These are phyloP conservation scores for Pseudorectes ferrugineus DNA, from an alignment of 2,113 vertebrate species.

Conservation along the genomic window DNA sequence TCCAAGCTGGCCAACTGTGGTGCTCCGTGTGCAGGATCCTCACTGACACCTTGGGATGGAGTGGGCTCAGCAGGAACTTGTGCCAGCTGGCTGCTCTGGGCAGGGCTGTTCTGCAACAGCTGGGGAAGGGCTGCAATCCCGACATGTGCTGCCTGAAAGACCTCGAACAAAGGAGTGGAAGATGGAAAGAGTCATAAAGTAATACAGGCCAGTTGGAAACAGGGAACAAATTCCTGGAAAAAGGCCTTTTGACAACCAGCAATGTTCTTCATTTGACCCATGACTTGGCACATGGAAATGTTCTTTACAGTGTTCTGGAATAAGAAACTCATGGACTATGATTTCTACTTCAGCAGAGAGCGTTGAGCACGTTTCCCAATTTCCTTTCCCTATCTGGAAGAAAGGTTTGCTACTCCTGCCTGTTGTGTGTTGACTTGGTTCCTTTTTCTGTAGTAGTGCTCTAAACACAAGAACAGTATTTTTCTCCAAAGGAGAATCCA, in stretches of 20 bases:
- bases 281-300: conserved; percentile 21
- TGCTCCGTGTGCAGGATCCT: not conserved
- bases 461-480: not conserved
- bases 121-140: not conserved
- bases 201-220: not conserved
- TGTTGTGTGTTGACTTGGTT: not conserved
- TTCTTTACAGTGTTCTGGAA: conserved; percentile 23
- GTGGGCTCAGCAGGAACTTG: not conserved
- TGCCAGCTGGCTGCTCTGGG: not conserved
- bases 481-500: not conserved
- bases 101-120: not conserved
- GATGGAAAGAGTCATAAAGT: conserved; percentile 3
- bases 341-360: not conserved
- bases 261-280: not conserved
- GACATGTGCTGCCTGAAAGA: not conserved
- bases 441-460: not conserved
- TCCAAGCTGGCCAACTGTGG: not conserved
- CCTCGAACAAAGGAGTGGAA: not conserved
- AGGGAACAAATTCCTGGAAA: conserved; percentile 10
- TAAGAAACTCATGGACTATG: not conserved
- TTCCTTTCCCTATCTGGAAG: not conserved
- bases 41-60: not conserved
- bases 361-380: not conserved
- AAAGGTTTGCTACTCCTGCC: not conserved
- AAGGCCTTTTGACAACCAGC: not conserved